A percentile compares a stretch with the other conserved stretches of the same genome.
Evolutionary conservation across 2,888 invertebrate species (phyloP).

Genomic region (Drosophila fulvimacula): DNA sequence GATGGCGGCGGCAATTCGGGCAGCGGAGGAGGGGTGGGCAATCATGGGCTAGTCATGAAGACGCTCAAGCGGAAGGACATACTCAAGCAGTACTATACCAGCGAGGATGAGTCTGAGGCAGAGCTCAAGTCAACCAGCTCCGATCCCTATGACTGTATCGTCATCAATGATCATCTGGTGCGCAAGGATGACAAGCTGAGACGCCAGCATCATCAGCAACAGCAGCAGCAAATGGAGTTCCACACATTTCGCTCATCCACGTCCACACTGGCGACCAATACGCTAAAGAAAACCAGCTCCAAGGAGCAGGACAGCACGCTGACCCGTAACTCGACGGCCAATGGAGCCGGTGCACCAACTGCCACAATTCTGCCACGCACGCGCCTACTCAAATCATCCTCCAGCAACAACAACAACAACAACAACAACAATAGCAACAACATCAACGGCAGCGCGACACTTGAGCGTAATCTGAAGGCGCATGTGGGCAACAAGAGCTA

Average conservation of each 20-base stretch:
- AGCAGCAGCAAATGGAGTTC: constrained; percentile 84
- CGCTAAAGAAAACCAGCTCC: constrained; percentile 78
- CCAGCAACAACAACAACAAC: constrained; percentile 42
- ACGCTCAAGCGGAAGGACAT: constrained; percentile 91
- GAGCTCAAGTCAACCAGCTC: constrained; percentile 88
- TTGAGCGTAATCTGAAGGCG: constrained; percentile 69
- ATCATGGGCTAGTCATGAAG: constrained; percentile 88
- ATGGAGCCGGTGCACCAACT: constrained; percentile 82
- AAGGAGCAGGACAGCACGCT: constrained; percentile 85
- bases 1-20: constrained; percentile 83
- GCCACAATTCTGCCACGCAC: constrained; percentile 83
- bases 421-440: constrained; percentile 75
- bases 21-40: constrained; percentile 79
- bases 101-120: constrained; percentile 87
- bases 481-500: constrained; percentile 87
- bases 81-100: constrained; percentile 88
- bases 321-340: constrained; percentile 85
- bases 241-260: constrained; percentile 85
- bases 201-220: constrained; percentile 64
- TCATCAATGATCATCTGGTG: constrained; percentile 90
- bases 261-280: constrained; percentile 83
- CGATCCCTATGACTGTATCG: constrained; percentile 92
- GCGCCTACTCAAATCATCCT: constrained; percentile 80
- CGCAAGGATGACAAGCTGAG: constrained; percentile 85
- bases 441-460: constrained; percentile 72